A percentile compares a stretch with the other conserved stretches of the same genome.
Conservation (phyloP, 2,888 invertebrate genomes). For the Drosophila eohydei region DNA sequence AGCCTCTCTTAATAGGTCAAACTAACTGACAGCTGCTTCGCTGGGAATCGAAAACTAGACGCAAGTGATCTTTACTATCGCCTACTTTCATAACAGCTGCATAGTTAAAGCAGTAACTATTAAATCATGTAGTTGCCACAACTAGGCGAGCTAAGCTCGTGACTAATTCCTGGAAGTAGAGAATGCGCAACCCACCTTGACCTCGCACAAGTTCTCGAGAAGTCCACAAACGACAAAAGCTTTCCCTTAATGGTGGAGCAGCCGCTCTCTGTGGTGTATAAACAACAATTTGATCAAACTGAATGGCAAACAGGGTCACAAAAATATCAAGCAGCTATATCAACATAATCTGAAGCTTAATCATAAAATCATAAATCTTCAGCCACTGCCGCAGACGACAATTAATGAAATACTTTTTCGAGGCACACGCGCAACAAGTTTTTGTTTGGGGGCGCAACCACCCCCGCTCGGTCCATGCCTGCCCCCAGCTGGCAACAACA, state of each 20-base stretch:
- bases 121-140: background rate
- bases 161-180: slow-evolving; percentile 16
- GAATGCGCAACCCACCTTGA: slow-evolving; percentile 36
- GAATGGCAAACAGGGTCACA: slow-evolving; percentile 62
- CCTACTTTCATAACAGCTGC: too few relatives aligned
- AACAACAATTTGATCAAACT: slow-evolving; percentile 64
- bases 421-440: slow-evolving; percentile 64
- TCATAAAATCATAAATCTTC: slow-evolving; percentile 73
- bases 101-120: background rate
- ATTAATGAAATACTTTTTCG: slow-evolving; percentile 54
- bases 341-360: slow-evolving; percentile 54
- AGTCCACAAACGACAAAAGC: slow-evolving; percentile 24
- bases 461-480: too few relatives aligned
- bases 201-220: slow-evolving; percentile 43
- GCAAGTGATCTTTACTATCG: background rate
- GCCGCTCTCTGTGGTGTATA: slow-evolving; percentile 12
- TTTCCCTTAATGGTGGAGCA: slow-evolving; percentile 38
- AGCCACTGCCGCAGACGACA: slow-evolving; percentile 35
- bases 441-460: background rate
- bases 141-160: background rate
- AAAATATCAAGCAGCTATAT: slow-evolving; percentile 27
- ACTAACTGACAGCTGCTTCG: background rate
- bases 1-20: background rate
- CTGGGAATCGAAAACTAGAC: background rate
- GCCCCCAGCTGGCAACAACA: slow-evolving; percentile 27